Evolutionary conservation across 2,797 vertebrate species (phyloP).

Genomic region (Australoheros facetus): DNA sequence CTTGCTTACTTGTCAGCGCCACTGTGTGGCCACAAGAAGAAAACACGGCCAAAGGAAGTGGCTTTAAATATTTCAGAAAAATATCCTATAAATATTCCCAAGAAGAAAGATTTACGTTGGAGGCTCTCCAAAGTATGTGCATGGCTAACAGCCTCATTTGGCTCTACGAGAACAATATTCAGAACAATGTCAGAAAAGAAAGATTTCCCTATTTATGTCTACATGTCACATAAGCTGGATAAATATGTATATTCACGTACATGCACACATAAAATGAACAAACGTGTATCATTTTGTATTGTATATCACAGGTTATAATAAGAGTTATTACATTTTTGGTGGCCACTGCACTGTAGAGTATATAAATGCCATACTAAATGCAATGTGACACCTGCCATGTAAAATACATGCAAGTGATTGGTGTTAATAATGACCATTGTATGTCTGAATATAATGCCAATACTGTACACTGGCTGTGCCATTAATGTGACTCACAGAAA

Average conservation of each 20-base stretch:
- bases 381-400: slow-evolving; percentile 67
- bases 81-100: slow-evolving; percentile 32
- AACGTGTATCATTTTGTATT: slow-evolving; percentile 73
- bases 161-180: slow-evolving; percentile 35
- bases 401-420: slow-evolving; percentile 63
- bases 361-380: slow-evolving; percentile 66
- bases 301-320: slow-evolving; percentile 71
- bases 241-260: slow-evolving; percentile 68
- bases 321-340: slow-evolving; percentile 58
- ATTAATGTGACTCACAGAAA: slow-evolving; percentile 65
- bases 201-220: slow-evolving; percentile 54
- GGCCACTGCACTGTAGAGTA: slow-evolving; percentile 72
- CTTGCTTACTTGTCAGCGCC: slow-evolving; percentile 61
- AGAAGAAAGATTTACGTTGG: slow-evolving; percentile 23
- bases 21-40: slow-evolving; percentile 68
- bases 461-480: slow-evolving; percentile 65
- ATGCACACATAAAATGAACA: slow-evolving; percentile 60
- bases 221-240: slow-evolving; percentile 52
- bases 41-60: slow-evolving; percentile 47
- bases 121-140: slow-evolving; percentile 40
- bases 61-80: slow-evolving; percentile 48
- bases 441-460: slow-evolving; percentile 61
- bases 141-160: slow-evolving; percentile 34
- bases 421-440: slow-evolving; percentile 55
- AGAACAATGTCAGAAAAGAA: slow-evolving; percentile 26